Percentiles rank a stretch among this genome's conserved stretches.
Evolutionary conservation across 2,797 vertebrate species (phyloP).

Genomic region (Rhinoraja longicauda): DNA sequence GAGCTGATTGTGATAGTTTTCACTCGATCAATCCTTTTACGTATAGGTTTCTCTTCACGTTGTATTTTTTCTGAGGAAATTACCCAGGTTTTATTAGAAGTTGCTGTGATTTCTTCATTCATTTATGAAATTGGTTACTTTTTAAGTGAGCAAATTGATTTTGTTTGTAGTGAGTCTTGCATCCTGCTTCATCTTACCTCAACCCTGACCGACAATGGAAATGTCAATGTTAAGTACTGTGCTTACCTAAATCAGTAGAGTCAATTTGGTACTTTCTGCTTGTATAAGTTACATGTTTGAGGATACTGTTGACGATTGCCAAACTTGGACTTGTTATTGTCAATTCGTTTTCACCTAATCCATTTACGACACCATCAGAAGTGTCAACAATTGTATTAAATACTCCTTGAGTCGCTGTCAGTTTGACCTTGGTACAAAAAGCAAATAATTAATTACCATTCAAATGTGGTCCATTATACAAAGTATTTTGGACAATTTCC

Average conservation of each 20-base stretch:
- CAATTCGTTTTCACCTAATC: conserved; percentile 50
- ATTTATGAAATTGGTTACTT: too few species aligned
- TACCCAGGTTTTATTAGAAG: too few species aligned
- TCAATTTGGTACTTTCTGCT: conserved; percentile 55
- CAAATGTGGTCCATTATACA: not conserved
- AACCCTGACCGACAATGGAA: too few species aligned
- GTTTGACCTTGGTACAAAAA: conserved; percentile 49
- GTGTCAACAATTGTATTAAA: conserved; percentile 49
- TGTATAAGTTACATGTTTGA: conserved; percentile 58
- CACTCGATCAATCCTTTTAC: too few species aligned
- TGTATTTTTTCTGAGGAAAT: too few species aligned
- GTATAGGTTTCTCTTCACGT: too few species aligned
- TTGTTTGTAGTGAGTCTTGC: too few species aligned
- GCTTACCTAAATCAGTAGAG: conserved; percentile 56
- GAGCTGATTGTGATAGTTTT: too few species aligned
- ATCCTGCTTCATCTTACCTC: too few species aligned
- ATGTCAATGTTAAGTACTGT: not conserved
- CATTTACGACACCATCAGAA: conserved; percentile 44
- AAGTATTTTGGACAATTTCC: not conserved
- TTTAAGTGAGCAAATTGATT: too few species aligned
- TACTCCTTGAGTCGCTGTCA: conserved; percentile 55
- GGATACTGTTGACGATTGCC: conserved; percentile 53
- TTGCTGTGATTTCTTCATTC: too few species aligned
- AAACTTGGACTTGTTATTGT: conserved; percentile 48
- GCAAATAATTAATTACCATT: not conserved